Evolutionary conservation across 2,888 invertebrate genomes (phyloP), one percentile per base, ranked within the genome.

Genomic region (Elgonia sp.): DNA sequence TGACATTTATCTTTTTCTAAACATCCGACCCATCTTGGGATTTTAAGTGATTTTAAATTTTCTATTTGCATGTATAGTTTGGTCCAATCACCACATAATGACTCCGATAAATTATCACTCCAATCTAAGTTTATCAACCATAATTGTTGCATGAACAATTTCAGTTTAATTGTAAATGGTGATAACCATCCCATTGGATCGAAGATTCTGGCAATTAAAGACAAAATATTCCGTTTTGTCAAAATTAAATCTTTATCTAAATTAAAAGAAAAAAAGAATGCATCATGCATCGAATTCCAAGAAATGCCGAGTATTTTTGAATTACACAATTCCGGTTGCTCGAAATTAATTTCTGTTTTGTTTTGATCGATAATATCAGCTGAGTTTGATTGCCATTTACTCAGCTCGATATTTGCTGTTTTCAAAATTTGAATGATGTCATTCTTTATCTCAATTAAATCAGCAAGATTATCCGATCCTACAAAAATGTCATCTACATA

Each of bases 401-500:
- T 14, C 5, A 50, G 14, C 5, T 50, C 50, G 16, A 50, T 50
- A 14, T 50, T 50, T 14, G 16, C 14, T 10, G 16, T 14, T 50
- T 50, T 8, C 14, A 50, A 37, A 14, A 63, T 10, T 29, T 29
- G 20, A 63, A 37, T 37, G 9, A 37, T 37, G 29, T 63, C 7
- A 14, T 37, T 8, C 7, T n/a, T 9, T 10, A 42, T 42, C 1
- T 42, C 20, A 7, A 67, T 42, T 18, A 42, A 67, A 42, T 40
- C 39, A 7, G 16, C 46, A 53, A n/a, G 37, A 8, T 7, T 16
- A 50, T 69, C n/a, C 1, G 69, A 7, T 29, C 69, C 69, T 14
- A 69, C 10, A 5, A 72, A 20, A 18, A 75, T 62, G 14, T 75
- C 62, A 62, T 75, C 62, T 0, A 75, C 46, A 29, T 75, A 75